Base-by-base conservation (phyloP, 2,113 vertebrate genomes). In the Puntigrus tetrazona region DNA sequence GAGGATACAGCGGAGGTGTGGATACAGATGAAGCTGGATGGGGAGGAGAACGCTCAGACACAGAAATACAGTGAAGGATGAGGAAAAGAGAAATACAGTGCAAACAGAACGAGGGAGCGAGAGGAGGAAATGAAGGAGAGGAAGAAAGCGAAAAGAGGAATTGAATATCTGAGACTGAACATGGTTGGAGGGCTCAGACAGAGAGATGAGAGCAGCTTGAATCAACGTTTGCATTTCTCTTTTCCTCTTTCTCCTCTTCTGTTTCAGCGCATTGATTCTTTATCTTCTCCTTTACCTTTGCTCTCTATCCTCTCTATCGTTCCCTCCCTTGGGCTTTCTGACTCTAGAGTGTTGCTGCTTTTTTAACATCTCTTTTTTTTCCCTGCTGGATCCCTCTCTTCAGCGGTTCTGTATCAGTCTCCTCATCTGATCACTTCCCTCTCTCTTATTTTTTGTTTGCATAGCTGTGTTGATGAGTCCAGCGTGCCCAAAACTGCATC, bases 211-310 rank as follows among this genome's bases (percentile, higher is more conserved):
- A 91, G 89, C 86, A 59, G 74, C 61, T 78, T 78, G 87, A 91
- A 91, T 92, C 90, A 91, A 90, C 89, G 90, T 92, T 91, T 88
- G 85, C 88, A 63, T 83, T 25, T 52, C 73, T 73, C 87, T 85
- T 83, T 87, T 86, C 85, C 88, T 84, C 82, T 25, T 85, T 84
- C 87, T 87, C 86, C 88, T 84, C 83, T 27, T 87, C 83, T 87
- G 43, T 84, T 59, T 45, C 59, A 63, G 63, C 0, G 29, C 86
- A 67, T 87, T 86, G 86, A 84, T 86, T 87, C 87, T 75, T 55
- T 83, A 70, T 27, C 55, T 70, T 86, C 82, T 85, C 87, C 85
- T 83, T 87, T 85, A 57, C 86, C 36, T 88, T 89, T 87, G 80
- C 14, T 77, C 90, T 86, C 81, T 83, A 88, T 88, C 88, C 88